Evolutionary conservation across 2,113 vertebrate species (phyloP), one percentile per base, ranked within the genome.

Genomic region (Oostethus manadensis): DNA sequence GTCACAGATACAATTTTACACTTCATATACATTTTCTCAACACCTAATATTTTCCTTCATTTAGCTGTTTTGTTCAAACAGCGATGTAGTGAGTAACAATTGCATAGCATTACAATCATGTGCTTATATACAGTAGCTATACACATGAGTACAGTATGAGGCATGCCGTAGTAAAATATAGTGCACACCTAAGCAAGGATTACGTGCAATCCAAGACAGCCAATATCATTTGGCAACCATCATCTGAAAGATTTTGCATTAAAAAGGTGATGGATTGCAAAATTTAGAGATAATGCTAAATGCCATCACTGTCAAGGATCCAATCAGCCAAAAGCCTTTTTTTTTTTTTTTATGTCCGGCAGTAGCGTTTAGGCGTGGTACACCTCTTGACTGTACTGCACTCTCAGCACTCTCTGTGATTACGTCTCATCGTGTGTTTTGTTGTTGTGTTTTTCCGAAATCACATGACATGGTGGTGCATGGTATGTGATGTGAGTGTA

Each of bases 321-420:
- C 86, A 87, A 80, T 86, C 84, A 72, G 64, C 68, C 72, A 78
- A 86, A 87, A 86, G 84, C 82, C 82, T 86, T 86, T 84, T 84
- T 2, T 26, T 26, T 42, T 42, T 42, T 42, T 42, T 42, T 42
- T 4, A 87, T 81, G 81, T 56, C 54, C 48, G 60, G 70, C 70
- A 50, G 73, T 48, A 64, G 81, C 76, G 63, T 73, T 78, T 68
- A 65, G 76, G 73, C 77, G 80, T 73, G 79, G 79, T 70, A 78
- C 84, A 85, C 84, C 84, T 85, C 82, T 42, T 42, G 13, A 42
- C 13, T 68, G 75, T 77, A 71, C 73, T 78, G 75, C 80, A 64
- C 78, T 76, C 71, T 76, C 80, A 82, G 86, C 84, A 87, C 86
- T 87, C 81, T 82, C 16, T 5, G 70, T 87, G 86, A 87, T 87